Evolutionary conservation across 2,888 invertebrate species (phyloP), one percentile per base, ranked within the genome.

Genomic region (Osmoderma eremita): DNA sequence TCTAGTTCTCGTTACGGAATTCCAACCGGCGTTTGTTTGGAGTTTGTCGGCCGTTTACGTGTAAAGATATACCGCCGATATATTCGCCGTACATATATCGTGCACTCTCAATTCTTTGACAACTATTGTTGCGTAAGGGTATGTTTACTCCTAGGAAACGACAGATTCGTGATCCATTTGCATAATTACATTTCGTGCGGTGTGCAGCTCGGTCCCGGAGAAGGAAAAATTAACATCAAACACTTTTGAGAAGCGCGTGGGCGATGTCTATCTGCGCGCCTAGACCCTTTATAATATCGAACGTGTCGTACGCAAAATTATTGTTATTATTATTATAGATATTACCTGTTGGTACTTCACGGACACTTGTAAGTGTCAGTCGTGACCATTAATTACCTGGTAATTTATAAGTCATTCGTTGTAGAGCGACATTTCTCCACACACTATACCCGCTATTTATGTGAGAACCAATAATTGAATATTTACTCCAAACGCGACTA

Each of bases 151-250:
- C 67, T 61, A 69, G 68, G 64, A 71, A 72, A 72, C 71, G 70
- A 72, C 71, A 70, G 58, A 65, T 63, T 73, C 71, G 73, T 73
- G 70, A 70, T 67, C 67, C 67, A 73, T 73, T 73, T 70, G 69
- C 73, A 73, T 73, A 73, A 73, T 71, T 71, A 70, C 62, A 71
- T 71, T 71, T 70, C 63, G 64, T 30, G 6, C 50, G 58, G 58
- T 62, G 62, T 42, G 63, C 53, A 69, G 42, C 58, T n/a, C 22
- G 10, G 53, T 17, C 38, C 53, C 30, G 45, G 24, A 61, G 12
- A 61, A 38, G 18, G 17, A 24, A 58, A 17, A 58, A 30, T 30
- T 30, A 10, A 17, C 15, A 24, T 45, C 17, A 45, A 30, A 61
- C 58, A 3, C 18, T 41, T n/a, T 39, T 42, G 58, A 71, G 67